These are phyloP conservation scores for Crotalus tigris DNA, from an alignment of 2,113 vertebrate genomes.

Conservation along the genomic window DNA sequence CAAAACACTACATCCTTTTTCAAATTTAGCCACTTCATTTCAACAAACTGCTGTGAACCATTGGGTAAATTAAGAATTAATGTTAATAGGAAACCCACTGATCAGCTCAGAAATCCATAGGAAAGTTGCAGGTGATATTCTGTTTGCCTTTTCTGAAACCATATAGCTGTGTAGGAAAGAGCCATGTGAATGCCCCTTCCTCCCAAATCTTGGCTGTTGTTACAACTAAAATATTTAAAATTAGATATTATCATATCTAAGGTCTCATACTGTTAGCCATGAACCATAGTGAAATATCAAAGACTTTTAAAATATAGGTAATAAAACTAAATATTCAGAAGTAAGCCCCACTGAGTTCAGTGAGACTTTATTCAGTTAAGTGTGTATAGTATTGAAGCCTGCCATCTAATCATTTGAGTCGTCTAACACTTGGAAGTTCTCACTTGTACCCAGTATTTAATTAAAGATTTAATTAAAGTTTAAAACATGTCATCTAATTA, in stretches of 20 bases:
- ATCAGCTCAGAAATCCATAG: conserved; percentile 1
- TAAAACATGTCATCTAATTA: neutral
- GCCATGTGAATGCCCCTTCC: neutral
- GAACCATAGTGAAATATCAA: neutral
- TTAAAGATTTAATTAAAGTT: neutral
- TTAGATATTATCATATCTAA: neutral
- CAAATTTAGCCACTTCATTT: neutral
- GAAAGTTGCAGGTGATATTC: neutral
- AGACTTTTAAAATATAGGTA: neutral
- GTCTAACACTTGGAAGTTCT: neutral
- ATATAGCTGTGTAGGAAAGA: neutral
- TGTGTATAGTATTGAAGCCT: neutral
- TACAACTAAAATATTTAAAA: neutral
- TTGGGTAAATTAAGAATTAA: conserved; percentile 7
- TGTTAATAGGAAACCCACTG: conserved; percentile 19
- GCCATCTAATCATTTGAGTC: neutral
- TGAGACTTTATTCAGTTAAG: neutral
- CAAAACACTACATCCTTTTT: neutral
- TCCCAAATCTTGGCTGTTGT: conserved; percentile 8
- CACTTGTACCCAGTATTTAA: neutral
- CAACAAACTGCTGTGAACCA: conserved; percentile 6
- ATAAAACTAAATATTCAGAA: neutral
- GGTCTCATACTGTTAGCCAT: neutral
- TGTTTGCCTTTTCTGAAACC: neutral
- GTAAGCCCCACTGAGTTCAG: neutral